Percentiles rank a stretch among this genome's conserved stretches.
These are phyloP conservation scores for Eupithecia inturbata DNA, from an alignment of 2,888 invertebrate genomes.

Conservation along the genomic window DNA sequence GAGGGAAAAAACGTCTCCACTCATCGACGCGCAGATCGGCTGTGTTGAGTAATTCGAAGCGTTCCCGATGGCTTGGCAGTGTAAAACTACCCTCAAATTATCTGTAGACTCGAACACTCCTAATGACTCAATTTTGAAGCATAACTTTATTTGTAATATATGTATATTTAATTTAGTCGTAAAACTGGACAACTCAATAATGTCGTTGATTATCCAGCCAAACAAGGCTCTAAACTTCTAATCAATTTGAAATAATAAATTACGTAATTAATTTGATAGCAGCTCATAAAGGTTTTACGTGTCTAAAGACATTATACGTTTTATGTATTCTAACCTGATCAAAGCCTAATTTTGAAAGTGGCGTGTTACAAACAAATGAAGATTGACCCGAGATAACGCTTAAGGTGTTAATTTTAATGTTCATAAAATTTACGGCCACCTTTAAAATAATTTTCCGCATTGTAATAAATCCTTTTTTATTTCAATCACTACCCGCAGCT, in stretches of 20 bases:
- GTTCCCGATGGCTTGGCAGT: neutral
- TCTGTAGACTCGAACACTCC: neutral
- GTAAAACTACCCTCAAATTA: neutral
- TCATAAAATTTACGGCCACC: conserved; percentile 31
- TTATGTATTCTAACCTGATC: conserved; percentile 34
- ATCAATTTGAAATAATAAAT: conserved; percentile 17
- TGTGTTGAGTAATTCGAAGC: too few species aligned
- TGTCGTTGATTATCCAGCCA: neutral
- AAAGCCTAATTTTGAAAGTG: conserved; percentile 27
- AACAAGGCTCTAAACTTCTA: conserved; percentile 3
- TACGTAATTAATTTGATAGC: conserved; percentile 33
- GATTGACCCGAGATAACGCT: conserved; percentile 53
- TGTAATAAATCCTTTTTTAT: conserved; percentile 20
- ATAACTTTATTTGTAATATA: neutral
- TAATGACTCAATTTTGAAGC: neutral
- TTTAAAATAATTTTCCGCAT: conserved; percentile 29
- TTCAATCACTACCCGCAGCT: conserved; percentile 7
- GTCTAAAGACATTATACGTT: conserved; percentile 27
- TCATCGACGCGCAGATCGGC: neutral
- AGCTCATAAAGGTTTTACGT: conserved; percentile 26
- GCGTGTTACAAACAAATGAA: conserved; percentile 48
- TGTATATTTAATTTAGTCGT: neutral
- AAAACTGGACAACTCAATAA: neutral
- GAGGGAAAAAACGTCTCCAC: neutral
- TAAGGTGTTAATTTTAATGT: conserved; percentile 49